A percentile compares a stretch with the other conserved stretches of the same genome.
These are phyloP conservation scores for Xyrauchen texanus DNA, from an alignment of 2,113 vertebrate genomes.

Conservation along the genomic window DNA sequence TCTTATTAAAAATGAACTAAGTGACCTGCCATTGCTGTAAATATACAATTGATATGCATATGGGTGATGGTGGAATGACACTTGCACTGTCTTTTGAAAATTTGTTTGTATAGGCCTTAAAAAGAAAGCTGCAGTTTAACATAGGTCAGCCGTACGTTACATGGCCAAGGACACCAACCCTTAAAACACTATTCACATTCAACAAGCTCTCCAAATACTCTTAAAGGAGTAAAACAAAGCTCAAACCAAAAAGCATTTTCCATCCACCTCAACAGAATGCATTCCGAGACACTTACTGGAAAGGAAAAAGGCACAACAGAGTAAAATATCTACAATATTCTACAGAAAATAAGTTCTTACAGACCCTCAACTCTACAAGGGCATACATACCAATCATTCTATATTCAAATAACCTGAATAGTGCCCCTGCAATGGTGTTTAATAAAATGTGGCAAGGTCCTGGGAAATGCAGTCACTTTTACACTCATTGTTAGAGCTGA, in stretches of 20 bases:
- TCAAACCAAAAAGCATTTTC: too few relatives aligned
- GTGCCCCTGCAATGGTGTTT: neutral
- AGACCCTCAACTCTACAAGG: slow-evolving; percentile 11
- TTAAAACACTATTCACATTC: neutral
- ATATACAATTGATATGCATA: neutral
- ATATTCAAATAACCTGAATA: neutral
- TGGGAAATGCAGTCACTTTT: slow-evolving; percentile 13
- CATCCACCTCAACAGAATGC: neutral
- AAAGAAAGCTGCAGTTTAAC: neutral
- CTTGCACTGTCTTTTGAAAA: neutral
- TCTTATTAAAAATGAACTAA: neutral
- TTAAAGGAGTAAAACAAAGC: too few relatives aligned
- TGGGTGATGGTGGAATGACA: neutral
- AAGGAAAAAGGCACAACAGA: neutral
- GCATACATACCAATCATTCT: neutral
- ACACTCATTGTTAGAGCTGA: neutral
- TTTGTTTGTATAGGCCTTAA: neutral
- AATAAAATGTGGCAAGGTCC: slow-evolving; percentile 18
- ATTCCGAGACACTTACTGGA: neutral
- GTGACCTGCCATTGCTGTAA: neutral
- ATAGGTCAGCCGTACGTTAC: neutral
- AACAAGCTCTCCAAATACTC: neutral
- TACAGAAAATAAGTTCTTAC: neutral
- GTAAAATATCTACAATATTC: neutral
- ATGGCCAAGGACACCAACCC: neutral